Evolutionary conservation across 2,113 vertebrate species (phyloP), one percentile per base, ranked within the genome.

Genomic region (Caranx ignobilis): DNA sequence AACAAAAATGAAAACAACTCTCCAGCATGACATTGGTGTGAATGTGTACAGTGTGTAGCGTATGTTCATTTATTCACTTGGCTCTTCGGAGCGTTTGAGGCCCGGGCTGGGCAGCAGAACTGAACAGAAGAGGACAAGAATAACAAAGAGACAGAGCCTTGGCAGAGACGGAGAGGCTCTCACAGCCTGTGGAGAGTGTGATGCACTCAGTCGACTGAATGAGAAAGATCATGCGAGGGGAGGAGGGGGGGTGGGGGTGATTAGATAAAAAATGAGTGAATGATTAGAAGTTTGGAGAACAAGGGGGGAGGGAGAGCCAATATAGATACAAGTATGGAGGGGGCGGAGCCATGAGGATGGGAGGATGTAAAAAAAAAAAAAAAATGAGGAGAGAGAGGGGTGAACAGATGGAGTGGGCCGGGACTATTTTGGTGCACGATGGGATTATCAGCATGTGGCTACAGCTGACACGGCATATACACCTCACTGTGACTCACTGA

Each of bases 361-460:
- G 56, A 60, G 78, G 64, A 74, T 71, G 52, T 26, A 26, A 26
- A 26, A 26, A 26, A 26, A 79, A 77, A 61, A 48, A 69, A 69
- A 66, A 65, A 62, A 55, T 66, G 65, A 15, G 79, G 71, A 78
- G 74, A 84, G 83, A 82, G 67, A 63, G 77, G 83, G 71, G 88
- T 70, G 85, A 92, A 89, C 88, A 93, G 85, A 93, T 93, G 92
- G 91, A 94, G 88, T 82, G 84, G 86, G 92, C 82, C 88, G 86
- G 88, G 73, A 79, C 85, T 89, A 82, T 87, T 90, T 85, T 75
- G 71, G 83, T 85, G 89, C 88, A 88, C 87, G 72, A 83, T 88
- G 88, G 79, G 89, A 86, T 87, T 82, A 89, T 79, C 90, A 91
- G 93, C 91, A 91, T 91, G 92, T 77, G 87, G 66, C 84, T 88